Evolutionary conservation across 1,140 invertebrate genomes (phyloP), one percentile per base, ranked within the genome.

Genomic region (Drosophila neocordata): DNA sequence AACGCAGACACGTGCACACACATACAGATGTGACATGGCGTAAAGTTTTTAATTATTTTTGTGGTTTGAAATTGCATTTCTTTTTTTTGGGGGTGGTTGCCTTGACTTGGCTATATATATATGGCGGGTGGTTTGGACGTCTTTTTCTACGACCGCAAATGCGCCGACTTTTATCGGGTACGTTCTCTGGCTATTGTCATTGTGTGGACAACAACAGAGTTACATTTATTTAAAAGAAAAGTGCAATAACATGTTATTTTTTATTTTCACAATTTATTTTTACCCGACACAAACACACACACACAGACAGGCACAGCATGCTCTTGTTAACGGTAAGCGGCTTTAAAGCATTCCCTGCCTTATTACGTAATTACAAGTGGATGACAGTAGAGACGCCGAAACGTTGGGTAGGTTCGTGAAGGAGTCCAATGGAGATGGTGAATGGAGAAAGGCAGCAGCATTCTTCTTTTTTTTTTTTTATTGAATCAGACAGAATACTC

Each of bases 31-130:
- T 48, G 41, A 34, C 72, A 53, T 44, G 61, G 76, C 69, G 77
- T 88, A 88, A 87, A 87, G 83, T 88, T 89, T 88, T 83, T 88
- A 87, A 87, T 87, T 87, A 87, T 87, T 87, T 87, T 83, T 83
- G 83, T 75, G 83, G 83, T 73, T 73, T 79, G 73, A 77, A 87
- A 87, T 77, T 87, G 83, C 79, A 83, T 79, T 83, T 69, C 56
- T 70, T 63, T 51, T 20, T 12, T 5, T 44, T 31, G 27, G 27
- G 13, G 41, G 27, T 34, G 13, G 62, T 51, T n/a, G n/a, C n/a
- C n/a, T 53, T 71, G 64, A 68, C 69, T 56, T 57, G 63, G 77
- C 44, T 41, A 60, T 56, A 56, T 77, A 44, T 58, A 48, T 57
- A 65, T 48, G 22, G 37, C 27, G 44, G 48, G 1, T 48, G 41